Evolutionary conservation across 2,113 vertebrate genomes (phyloP), one percentile per base, ranked within the genome.

Genomic region (Cromileptes altivelis): DNA sequence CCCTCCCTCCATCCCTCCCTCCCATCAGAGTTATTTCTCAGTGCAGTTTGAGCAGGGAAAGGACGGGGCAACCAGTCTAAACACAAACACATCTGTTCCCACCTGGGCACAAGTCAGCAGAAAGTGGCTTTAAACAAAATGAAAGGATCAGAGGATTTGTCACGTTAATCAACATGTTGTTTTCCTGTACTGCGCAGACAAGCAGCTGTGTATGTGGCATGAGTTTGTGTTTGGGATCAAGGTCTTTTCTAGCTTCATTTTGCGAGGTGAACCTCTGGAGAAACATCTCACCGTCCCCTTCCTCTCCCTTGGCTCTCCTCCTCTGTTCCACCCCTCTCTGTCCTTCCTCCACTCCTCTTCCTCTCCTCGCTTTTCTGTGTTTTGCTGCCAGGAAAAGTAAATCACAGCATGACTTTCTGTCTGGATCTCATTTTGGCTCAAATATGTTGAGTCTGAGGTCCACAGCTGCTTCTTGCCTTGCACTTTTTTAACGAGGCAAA

Each of bases 331-430:
- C 68, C 71, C 65, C 0, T 13, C 67, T 80, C 68, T 63, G 69
- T 81, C 71, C 67, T 70, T 85, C 68, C 82, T 78, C 80, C 72
- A 47, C 45, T 88, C 82, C 80, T 88, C 84, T 80, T 37, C 71
- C 70, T 75, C 72, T 70, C 64, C 55, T 81, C 2, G 2, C 68
- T 70, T 86, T 53, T 86, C 77, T 91, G 63, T 92, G 82, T 93
- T 89, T 91, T 25, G 23, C 75, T 92, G 90, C 93, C 93, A 91
- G 93, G 92, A 93, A 94, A 94, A 93, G 82, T 93, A 93, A 93
- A 94, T 92, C 92, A 84, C 87, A 77, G 89, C 70, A 83, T 81
- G 87, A 91, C 89, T 84, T 69, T 85, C 70, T 77, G 85, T 91
- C 92, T 94, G 91, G 89, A 87, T 89, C 88, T 89, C 71, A 89